A percentile compares a stretch with the other conserved stretches of the same genome.
Evolutionary conservation across 2,113 vertebrate species (phyloP).

Genomic region (Notiomystis cincta): DNA sequence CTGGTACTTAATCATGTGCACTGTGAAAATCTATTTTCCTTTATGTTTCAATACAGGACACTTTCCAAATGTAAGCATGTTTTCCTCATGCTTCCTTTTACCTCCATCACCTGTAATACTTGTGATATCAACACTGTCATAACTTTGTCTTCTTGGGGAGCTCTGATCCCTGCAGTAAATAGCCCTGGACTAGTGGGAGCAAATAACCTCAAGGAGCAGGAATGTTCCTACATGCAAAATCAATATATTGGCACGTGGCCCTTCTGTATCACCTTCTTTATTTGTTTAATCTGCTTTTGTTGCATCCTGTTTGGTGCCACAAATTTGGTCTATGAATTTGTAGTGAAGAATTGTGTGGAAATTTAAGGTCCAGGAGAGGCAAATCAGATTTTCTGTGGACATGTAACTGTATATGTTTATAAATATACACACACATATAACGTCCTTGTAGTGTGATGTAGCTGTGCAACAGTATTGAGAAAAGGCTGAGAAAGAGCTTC

Average conservation of each 20-base stretch:
- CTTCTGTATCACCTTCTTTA: neutral
- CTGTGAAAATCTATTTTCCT: neutral
- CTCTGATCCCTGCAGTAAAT: neutral
- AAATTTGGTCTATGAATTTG: neutral
- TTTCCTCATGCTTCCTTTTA: neutral
- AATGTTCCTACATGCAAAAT: neutral
- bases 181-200: neutral
- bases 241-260: accelerated
- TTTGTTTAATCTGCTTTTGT: neutral
- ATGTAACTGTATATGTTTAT: neutral
- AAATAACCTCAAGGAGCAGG: neutral
- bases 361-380: neutral
- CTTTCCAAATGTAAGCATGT: neutral
- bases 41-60: neutral
- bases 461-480: neutral
- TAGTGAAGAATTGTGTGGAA: neutral
- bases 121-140: neutral
- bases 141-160: neutral
- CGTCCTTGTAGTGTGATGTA: neutral
- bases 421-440: neutral
- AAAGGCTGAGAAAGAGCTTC: neutral
- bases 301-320: neutral
- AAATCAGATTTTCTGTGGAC: neutral
- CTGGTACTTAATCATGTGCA: neutral
- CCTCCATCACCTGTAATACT: neutral